A percentile compares a stretch with the other conserved stretches of the same genome.
These are phyloP conservation scores for Ispidina picta DNA, from an alignment of 2,797 vertebrate genomes.

Conservation along the genomic window DNA sequence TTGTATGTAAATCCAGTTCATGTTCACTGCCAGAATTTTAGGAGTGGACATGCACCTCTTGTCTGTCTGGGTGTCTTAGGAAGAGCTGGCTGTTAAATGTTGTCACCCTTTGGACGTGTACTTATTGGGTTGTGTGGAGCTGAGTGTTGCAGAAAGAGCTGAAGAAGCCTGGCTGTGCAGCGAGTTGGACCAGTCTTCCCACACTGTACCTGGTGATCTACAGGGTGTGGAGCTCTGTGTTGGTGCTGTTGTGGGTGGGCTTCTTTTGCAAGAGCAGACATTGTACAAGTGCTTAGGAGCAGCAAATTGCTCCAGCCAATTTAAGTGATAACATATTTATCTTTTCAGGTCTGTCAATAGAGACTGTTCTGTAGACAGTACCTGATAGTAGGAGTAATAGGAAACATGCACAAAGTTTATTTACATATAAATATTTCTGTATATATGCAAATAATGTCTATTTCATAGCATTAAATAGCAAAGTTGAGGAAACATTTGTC, in stretches of 20 bases:
- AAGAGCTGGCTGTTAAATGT: neutral
- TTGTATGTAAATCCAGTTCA: fast-evolving
- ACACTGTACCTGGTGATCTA: neutral
- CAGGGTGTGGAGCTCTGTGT: neutral
- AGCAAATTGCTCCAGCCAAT: neutral
- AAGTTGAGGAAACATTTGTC: neutral
- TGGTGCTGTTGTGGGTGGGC: neutral
- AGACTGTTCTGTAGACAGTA: neutral
- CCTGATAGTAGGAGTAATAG: neutral
- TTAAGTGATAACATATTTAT: neutral
- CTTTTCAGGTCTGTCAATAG: neutral
- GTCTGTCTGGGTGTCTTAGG: fast-evolving
- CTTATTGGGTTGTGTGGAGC: neutral
- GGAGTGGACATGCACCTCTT: neutral
- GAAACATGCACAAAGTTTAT: neutral
- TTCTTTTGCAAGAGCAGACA: neutral
- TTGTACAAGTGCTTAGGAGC: neutral
- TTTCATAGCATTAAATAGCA: neutral
- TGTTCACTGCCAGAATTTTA: neutral
- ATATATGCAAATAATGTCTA: fast-evolving
- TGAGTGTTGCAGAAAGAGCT: neutral
- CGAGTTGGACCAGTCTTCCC: neutral
- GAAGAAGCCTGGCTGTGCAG: neutral
- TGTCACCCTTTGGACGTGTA: neutral
- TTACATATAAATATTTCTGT: neutral